Evolutionary conservation across 2,113 vertebrate species (phyloP).

Genomic region (Hipposideros armiger): DNA sequence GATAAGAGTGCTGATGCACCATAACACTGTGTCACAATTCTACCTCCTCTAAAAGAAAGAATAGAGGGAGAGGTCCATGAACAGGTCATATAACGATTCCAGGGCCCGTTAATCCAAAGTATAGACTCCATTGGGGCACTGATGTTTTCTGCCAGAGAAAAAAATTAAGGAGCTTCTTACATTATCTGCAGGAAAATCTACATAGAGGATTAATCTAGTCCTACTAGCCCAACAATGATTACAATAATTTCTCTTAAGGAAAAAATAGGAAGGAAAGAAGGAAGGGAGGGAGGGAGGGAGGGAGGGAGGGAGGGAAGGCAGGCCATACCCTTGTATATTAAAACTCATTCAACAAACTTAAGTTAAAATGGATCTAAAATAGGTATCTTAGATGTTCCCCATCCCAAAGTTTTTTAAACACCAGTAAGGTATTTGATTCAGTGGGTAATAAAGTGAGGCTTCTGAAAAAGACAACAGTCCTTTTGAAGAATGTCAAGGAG

Average conservation of each 20-base stretch:
- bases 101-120: slow-evolving; percentile 16
- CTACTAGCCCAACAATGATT: slow-evolving; percentile 21
- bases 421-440: background rate
- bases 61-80: background rate
- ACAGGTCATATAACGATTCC: background rate
- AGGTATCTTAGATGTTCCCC: background rate
- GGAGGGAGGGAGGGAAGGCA: background rate
- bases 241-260: slow-evolving; percentile 24
- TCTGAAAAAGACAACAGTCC: background rate
- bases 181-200: slow-evolving; percentile 34
- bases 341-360: slow-evolving; percentile 13
- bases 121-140: background rate
- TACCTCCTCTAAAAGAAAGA: background rate
- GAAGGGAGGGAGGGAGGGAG: background rate
- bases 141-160: slow-evolving; percentile 3
- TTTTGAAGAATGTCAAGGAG: background rate
- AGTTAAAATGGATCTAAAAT: slow-evolving; percentile 53
- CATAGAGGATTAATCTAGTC: slow-evolving; percentile 25
- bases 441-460: background rate
- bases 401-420: slow-evolving; percentile 44
- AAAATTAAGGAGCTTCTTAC: background rate
- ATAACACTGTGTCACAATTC: background rate
- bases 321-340: background rate
- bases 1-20: background rate
- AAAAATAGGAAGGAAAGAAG: background rate